A percentile compares a stretch with the other conserved stretches of the same genome.
Evolutionary conservation across 2,888 invertebrate species (phyloP).

Genomic region (Limulus polyphemus): DNA sequence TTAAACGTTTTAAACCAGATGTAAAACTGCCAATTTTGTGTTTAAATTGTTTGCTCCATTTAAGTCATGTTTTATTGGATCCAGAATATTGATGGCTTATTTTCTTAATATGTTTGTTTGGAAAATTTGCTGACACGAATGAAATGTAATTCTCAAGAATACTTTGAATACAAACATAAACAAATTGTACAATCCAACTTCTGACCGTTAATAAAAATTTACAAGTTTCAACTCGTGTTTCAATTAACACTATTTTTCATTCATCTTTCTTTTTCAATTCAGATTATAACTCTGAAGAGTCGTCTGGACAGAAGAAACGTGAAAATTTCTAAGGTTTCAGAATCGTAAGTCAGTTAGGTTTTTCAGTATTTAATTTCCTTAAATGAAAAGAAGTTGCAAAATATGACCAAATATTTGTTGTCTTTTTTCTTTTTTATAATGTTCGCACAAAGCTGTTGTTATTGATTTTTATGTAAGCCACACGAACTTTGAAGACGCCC

Average conservation of each 20-base stretch:
- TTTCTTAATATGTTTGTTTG: neutral
- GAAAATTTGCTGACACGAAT: neutral
- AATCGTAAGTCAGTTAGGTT: conserved; percentile 49
- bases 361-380: neutral
- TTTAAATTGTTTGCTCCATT: too few relatives aligned
- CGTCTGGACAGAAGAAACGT: conserved; percentile 18
- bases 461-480: neutral
- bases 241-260: too few relatives aligned
- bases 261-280: neutral
- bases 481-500: too few relatives aligned
- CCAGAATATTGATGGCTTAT: neutral
- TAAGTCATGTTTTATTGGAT: too few relatives aligned
- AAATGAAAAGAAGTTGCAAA: neutral
- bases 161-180: too few relatives aligned
- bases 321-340: conserved; percentile 50
- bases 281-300: conserved; percentile 15
- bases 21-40: too few relatives aligned
- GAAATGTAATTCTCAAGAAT: too few relatives aligned
- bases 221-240: too few relatives aligned
- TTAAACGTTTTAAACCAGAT: too few relatives aligned
- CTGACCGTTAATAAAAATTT: too few relatives aligned
- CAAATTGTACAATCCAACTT: too few relatives aligned
- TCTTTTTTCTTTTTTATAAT: neutral
- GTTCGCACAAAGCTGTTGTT: neutral
- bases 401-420: neutral